Base-by-base conservation (phyloP, 2,888 invertebrate species). In the Erebia ligea region DNA sequence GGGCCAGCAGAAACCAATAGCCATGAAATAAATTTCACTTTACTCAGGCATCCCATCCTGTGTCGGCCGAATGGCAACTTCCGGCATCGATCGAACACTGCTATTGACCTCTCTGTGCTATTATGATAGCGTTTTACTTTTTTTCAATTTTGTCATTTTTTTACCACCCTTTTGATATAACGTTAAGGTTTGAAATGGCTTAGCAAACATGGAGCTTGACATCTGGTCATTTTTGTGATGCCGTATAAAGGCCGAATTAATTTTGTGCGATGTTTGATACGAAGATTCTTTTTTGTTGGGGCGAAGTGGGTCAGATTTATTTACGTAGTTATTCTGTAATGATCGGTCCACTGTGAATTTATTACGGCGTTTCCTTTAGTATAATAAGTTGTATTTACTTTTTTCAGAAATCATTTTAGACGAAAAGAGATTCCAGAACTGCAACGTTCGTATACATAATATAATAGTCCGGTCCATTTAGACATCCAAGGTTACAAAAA, bases 51-150 rank as follows among this genome's bases (percentile, higher is more conserved):
- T 70, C 73, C 69, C 69, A 72, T 76, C 76, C 76, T 70, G 74
- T 72, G 70, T 68, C 82, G 77, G 80, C 79, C 78, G 81, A 80
- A 80, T 76, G 81, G 76, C 64, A 69, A 80, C 79, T 87, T 88
- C 89, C 87, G 85, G 83, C 77, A 87, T 89, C 87, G 89, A 89
- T 87, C 86, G 84, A 83, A 86, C 83, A 85, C 84, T 80, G 84
- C 83, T 86, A 86, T 88, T 88, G 88, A 87, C 87, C 86, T 85
- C 79, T 76, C 80, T 75, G 85, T 82, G 83, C 81, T 85, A 81
- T 82, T 81, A 81, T 77, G 76, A 82, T 80, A 80, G 81, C 76
- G 77, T 79, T 79, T 77, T 78, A 72, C 80, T 76, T 78, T 80
- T 80, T 66, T 57, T 19, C 54, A 9, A 5, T 63, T 57, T 45